phyloP scores from a whole-genome alignment of 2,113 vertebrate species.

The Ranitomeya imitator region DNA sequence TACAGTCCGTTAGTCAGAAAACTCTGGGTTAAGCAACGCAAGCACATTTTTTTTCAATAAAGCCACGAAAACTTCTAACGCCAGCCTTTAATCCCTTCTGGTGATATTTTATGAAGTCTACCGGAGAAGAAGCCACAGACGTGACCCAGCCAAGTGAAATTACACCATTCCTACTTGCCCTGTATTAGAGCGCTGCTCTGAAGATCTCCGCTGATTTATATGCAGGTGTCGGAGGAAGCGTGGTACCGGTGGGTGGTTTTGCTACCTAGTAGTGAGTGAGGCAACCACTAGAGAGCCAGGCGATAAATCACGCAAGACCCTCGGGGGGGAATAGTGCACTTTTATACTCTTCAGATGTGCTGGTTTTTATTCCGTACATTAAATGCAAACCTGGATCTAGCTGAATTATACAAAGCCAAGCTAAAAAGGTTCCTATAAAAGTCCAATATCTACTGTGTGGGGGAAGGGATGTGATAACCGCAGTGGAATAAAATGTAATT shows the following conservation, averaged over 20 bases:
- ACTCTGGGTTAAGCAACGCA: neutral
- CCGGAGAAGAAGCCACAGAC: conserved; percentile 41
- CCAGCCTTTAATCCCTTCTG: conserved; percentile 34
- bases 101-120: conserved; percentile 49
- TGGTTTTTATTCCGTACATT: neutral
- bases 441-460: no score
- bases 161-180: conserved; percentile 39
- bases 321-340: conserved; percentile 4
- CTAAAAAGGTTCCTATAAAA: neutral
- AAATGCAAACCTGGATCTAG: neutral
- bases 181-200: conserved; percentile 16
- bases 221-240: conserved; percentile 16
- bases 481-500: no score
- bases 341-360: conserved; percentile 31
- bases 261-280: conserved; percentile 8
- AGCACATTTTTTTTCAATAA: conserved; percentile 24
- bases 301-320: conserved; percentile 32
- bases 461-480: no score
- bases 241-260: conserved; percentile 14
- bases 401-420: conserved; percentile 2
- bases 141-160: conserved; percentile 30
- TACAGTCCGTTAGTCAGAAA: neutral
- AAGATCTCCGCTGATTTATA: conserved; percentile 40
- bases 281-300: conserved; percentile 2
- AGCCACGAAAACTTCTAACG: neutral